Conservation (phyloP, 2,797 vertebrate species). For the Lemur catta region DNA sequence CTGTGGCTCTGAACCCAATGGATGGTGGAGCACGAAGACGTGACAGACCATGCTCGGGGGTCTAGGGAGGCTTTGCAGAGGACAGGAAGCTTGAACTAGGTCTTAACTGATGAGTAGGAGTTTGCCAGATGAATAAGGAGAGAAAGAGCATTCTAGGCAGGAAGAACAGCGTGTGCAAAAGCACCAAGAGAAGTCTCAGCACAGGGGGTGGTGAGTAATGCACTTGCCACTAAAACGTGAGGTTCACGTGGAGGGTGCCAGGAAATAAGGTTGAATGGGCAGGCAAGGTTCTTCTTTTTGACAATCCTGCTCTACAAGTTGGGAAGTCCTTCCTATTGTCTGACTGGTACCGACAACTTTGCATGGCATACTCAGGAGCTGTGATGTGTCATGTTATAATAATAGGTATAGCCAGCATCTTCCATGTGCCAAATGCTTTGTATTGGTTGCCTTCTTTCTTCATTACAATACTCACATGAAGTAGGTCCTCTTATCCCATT, state of each 20-base stretch:
- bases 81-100: background rate
- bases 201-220: background rate
- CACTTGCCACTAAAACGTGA: background rate
- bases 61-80: background rate
- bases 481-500: background rate
- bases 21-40: background rate
- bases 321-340: background rate
- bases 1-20: background rate
- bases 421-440: background rate
- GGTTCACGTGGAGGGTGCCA: background rate
- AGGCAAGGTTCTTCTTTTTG: background rate
- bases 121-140: background rate
- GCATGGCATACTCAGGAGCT: background rate
- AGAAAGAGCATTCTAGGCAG: background rate
- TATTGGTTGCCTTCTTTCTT: background rate
- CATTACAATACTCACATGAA: background rate
- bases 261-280: background rate
- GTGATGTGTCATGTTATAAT: background rate
- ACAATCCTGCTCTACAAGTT: background rate
- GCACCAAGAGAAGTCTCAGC: background rate
- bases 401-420: background rate
- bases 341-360: background rate
- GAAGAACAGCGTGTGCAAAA: background rate
- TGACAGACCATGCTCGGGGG: background rate
- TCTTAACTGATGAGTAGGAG: background rate